A percentile compares a stretch with the other conserved stretches of the same genome.
phyloP scores from a whole-genome alignment of 2,113 vertebrate genomes.

The Chaetorhynchus papuensis region DNA sequence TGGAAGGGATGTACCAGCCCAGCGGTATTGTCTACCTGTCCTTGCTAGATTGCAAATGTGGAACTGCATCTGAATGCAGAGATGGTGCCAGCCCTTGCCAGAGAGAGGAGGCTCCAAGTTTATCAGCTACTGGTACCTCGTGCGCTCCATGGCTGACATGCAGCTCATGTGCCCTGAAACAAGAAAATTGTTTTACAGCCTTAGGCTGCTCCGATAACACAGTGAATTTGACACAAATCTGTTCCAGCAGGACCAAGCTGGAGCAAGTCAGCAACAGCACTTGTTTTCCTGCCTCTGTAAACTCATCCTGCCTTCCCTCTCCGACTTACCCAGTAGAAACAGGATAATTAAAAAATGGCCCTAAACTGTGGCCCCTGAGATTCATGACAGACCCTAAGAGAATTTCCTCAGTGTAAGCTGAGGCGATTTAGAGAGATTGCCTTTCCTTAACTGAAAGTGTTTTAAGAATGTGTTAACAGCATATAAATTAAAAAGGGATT shows the following conservation, averaged over 20 bases:
- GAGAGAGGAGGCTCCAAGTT: neutral
- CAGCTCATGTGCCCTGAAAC: neutral
- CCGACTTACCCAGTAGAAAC: neutral
- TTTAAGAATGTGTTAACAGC: constrained; percentile 19
- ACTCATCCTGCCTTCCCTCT: neutral
- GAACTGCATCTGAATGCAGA: neutral
- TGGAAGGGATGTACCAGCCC: neutral
- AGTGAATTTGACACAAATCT: neutral
- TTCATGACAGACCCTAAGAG: neutral
- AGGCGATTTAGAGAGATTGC: neutral
- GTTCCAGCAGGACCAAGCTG: neutral
- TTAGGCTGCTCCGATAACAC: neutral
- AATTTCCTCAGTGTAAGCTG: neutral
- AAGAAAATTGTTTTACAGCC: neutral
- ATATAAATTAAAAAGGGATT: constrained; percentile 1
- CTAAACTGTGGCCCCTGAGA: neutral
- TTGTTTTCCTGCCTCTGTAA: neutral
- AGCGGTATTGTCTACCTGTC: neutral
- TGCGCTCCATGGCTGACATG: neutral
- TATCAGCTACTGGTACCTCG: neutral
- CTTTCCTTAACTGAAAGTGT: neutral
- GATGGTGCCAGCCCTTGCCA: neutral
- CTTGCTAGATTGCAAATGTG: neutral
- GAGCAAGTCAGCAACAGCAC: neutral
- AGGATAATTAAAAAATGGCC: neutral